These are phyloP conservation scores for Hipposideros armiger DNA, from an alignment of 2,113 vertebrate species.

Conservation along the genomic window DNA sequence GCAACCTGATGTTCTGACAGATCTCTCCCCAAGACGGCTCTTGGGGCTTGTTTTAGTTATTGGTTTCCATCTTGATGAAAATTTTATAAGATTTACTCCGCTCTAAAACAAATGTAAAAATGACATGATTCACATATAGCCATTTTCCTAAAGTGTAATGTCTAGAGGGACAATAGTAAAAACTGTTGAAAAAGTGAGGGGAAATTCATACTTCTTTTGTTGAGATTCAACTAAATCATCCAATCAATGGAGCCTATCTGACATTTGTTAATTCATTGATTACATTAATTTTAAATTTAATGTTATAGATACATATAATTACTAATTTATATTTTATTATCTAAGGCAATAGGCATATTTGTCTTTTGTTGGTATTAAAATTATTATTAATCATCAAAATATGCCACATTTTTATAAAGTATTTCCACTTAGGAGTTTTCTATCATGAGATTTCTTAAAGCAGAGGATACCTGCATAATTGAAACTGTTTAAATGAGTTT, in stretches of 20 bases:
- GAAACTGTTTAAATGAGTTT: not conserved
- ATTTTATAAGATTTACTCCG: not conserved
- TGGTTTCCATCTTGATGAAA: not conserved
- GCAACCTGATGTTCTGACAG: not conserved
- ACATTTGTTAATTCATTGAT: not conserved
- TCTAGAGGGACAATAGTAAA: not conserved
- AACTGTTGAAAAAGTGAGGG: not conserved
- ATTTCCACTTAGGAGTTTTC: not conserved
- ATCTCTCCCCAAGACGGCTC: not conserved
- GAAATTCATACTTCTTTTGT: not conserved
- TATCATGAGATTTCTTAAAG: not conserved
- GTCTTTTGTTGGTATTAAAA: not conserved
- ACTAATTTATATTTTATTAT: not conserved
- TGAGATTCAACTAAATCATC: not conserved
- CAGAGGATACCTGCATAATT: not conserved
- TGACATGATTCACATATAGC: not conserved
- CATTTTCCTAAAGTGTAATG: not conserved
- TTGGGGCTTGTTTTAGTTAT: not conserved
- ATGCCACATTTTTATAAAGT: not conserved
- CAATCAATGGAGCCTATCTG: not conserved
- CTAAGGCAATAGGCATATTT: not conserved
- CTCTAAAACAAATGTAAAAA: not conserved
- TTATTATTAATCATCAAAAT: not conserved
- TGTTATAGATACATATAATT: not conserved
- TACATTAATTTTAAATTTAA: slow-evolving; percentile 15